phyloP scores from a whole-genome alignment of 2,113 vertebrate genomes.

The Cyphomyrus plagiostoma region DNA sequence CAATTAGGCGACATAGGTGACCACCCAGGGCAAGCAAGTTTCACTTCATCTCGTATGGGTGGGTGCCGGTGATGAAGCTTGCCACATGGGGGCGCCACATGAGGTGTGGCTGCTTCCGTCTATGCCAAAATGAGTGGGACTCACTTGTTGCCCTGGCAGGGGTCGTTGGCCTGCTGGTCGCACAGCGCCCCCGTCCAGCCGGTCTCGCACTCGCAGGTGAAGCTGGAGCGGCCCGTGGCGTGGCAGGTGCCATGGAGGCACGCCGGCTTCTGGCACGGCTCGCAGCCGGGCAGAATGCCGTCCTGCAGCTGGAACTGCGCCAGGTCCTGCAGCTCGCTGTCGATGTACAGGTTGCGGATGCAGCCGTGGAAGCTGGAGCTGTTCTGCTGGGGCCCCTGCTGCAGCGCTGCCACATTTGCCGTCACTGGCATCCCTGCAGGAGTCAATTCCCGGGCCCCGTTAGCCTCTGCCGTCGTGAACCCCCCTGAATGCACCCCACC shows the following conservation, averaged over 20 bases:
- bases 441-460: background rate
- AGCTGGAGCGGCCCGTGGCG: slow-evolving; percentile 75
- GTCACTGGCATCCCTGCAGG: slow-evolving; percentile 81
- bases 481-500: background rate
- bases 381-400: slow-evolving; percentile 76
- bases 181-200: slow-evolving; percentile 86
- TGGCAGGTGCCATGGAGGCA: slow-evolving; percentile 86
- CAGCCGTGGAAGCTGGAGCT: slow-evolving; percentile 93
- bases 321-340: slow-evolving; percentile 89
- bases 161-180: slow-evolving; percentile 84
- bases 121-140: slow-evolving; percentile 39
- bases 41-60: background rate
- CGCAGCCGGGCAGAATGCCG: slow-evolving; percentile 88
- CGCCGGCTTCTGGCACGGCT: slow-evolving; percentile 81
- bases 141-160: slow-evolving; percentile 94
- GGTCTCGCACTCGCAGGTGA: slow-evolving; percentile 85
- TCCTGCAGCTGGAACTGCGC: slow-evolving; percentile 74
- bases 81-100: background rate
- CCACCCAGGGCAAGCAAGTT: background rate
- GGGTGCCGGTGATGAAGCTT: background rate
- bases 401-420: slow-evolving; percentile 71
- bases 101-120: background rate
- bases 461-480: background rate
- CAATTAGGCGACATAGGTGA: background rate
- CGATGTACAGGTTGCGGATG: slow-evolving; percentile 86